These are phyloP conservation scores for Drosophila sulfurigaster DNA, from an alignment of 1,140 invertebrate genomes.

Conservation along the genomic window DNA sequence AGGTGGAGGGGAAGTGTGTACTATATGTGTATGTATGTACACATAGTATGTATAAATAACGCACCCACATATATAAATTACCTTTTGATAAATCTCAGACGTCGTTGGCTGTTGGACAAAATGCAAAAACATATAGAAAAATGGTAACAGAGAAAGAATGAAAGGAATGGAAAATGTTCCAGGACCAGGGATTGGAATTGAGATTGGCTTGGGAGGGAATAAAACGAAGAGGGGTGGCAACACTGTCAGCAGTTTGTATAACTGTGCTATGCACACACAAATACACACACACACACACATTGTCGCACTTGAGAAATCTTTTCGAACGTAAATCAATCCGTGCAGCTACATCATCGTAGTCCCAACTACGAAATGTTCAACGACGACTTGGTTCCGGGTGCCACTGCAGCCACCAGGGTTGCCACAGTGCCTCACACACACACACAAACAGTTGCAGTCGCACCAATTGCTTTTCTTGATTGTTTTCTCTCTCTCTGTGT, in stretches of 20 bases:
- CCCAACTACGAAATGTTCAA: slow-evolving; percentile 44
- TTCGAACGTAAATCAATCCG: slow-evolving; percentile 84
- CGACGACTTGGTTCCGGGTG: slow-evolving; percentile 61
- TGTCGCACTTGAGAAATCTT: slow-evolving; percentile 81
- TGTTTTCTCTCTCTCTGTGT: slow-evolving; percentile 55
- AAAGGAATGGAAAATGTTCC: not conserved
- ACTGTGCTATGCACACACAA: slow-evolving; percentile 37
- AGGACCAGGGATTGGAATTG: not conserved
- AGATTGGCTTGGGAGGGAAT: slow-evolving; percentile 4
- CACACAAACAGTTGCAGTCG: not conserved
- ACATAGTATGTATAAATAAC: slow-evolving; percentile 68
- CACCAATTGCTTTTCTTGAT: slow-evolving; percentile 82
- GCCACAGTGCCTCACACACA: not conserved
- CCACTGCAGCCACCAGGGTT: slow-evolving; percentile 22
- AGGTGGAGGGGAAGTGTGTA: not conserved
- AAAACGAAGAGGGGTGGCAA: not conserved
- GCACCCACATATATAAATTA: slow-evolving; percentile 83
- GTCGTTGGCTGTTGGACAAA: slow-evolving; percentile 27
- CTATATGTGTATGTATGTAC: not conserved
- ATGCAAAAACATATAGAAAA: slow-evolving; percentile 74
- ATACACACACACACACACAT: slow-evolving; percentile 34
- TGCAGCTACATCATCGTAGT: slow-evolving; percentile 78
- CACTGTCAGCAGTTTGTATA: slow-evolving; percentile 34
- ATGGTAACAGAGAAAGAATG: slow-evolving; percentile 23
- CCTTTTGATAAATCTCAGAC: slow-evolving; percentile 84